phyloP scores from a whole-genome alignment of 2,888 invertebrate genomes.

The Euphydryas editha region DNA sequence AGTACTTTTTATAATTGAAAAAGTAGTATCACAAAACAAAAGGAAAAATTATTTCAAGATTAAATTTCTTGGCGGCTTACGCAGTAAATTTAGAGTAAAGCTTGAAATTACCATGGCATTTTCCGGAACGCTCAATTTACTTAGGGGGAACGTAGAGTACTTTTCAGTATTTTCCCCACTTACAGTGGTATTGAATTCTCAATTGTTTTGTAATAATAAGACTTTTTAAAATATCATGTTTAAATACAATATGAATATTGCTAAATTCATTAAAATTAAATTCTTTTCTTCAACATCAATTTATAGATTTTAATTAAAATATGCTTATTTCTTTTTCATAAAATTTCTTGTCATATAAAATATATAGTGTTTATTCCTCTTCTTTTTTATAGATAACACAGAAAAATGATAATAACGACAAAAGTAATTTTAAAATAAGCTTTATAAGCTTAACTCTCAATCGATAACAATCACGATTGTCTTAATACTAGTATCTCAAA shows the following conservation, averaged over 20 bases:
- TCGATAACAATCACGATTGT: constrained; percentile 12
- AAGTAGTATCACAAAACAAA: constrained; percentile 50
- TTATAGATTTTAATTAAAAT: no score
- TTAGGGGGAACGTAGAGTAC: constrained; percentile 54
- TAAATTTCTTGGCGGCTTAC: constrained; percentile 73
- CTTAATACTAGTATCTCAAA: constrained; percentile 20
- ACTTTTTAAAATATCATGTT: not conserved
- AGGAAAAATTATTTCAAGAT: constrained; percentile 66
- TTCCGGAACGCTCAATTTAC: constrained; percentile 75
- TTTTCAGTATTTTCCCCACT: constrained; percentile 53
- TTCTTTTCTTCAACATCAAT: no score
- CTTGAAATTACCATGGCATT: constrained; percentile 71
- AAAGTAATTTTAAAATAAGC: constrained; percentile 14
- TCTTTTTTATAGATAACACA: not conserved
- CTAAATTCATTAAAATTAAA: no score
- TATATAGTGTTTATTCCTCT: not conserved
- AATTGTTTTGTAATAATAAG: not conserved
- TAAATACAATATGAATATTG: not conserved
- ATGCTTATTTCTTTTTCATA: no score
- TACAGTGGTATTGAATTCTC: constrained; percentile 62
- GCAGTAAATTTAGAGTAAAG: constrained; percentile 72
- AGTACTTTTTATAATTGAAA: constrained; percentile 51
- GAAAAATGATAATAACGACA: constrained; percentile 2
- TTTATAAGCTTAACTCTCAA: not conserved
- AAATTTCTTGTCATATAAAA: not conserved